Evolutionary conservation across 2,797 vertebrate species (phyloP).

Genomic region (Gymnopithys bicolor): DNA sequence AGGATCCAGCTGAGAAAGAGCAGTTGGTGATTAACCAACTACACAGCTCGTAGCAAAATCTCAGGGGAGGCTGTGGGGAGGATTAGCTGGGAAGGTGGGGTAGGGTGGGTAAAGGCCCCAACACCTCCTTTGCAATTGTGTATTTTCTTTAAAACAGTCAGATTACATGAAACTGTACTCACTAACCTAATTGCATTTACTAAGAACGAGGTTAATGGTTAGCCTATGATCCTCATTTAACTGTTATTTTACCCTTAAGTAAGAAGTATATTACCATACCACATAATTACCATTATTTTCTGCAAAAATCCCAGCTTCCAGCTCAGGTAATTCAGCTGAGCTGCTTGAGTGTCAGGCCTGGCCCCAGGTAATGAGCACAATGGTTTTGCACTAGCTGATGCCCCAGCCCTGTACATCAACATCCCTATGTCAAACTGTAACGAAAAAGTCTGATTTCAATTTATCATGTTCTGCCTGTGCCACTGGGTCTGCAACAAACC

Average conservation of each 20-base stretch:
- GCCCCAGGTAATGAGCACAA: background rate
- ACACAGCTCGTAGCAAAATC: background rate
- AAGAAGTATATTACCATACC: background rate
- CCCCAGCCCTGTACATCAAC: background rate
- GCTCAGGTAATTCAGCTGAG: background rate
- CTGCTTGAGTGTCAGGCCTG: background rate
- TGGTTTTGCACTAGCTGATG: background rate
- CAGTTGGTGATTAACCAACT: background rate
- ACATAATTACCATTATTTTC: background rate
- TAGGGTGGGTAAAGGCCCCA: background rate
- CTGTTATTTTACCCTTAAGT: background rate
- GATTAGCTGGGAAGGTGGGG: background rate
- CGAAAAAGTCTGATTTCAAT: slow-evolving; percentile 2
- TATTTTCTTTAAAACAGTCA: background rate
- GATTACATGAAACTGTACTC: background rate
- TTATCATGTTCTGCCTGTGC: slow-evolving; percentile 10
- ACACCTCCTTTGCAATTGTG: background rate
- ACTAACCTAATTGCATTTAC: background rate
- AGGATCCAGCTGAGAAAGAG: background rate
- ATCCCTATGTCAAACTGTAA: background rate
- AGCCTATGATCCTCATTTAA: background rate
- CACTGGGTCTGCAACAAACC: slow-evolving; percentile 55
- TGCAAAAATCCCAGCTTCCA: background rate
- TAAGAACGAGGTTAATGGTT: background rate
- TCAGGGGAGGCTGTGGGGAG: background rate